phyloP scores from a whole-genome alignment of 2,888 invertebrate species.

The Schrankia costaestrigalis region DNA sequence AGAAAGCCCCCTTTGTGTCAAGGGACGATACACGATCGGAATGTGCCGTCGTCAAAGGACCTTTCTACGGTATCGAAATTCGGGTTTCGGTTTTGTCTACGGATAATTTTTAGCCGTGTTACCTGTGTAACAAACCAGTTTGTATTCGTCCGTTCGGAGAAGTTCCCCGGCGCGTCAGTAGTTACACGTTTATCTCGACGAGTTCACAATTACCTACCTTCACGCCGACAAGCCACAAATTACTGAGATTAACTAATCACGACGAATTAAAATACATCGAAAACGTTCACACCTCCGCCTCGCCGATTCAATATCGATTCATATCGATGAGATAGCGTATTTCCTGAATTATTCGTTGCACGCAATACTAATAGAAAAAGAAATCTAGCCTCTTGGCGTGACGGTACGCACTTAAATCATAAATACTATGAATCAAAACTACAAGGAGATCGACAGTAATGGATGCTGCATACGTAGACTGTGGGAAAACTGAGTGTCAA shows the following conservation, averaged over 20 bases:
- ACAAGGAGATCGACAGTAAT: slow-evolving; percentile 50
- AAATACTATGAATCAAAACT: slow-evolving; percentile 46
- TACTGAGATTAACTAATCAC: slow-evolving; percentile 46
- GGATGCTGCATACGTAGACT: slow-evolving; percentile 42
- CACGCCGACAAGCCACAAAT: slow-evolving; percentile 34
- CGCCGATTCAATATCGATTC: slow-evolving; percentile 30
- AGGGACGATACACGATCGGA: slow-evolving; percentile 54
- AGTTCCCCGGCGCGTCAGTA: slow-evolving; percentile 43
- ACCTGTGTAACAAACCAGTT: slow-evolving; percentile 76
- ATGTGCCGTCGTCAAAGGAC: slow-evolving; percentile 65
- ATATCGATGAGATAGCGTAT: slow-evolving; percentile 47
- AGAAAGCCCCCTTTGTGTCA: slow-evolving; percentile 39
- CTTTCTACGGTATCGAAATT: slow-evolving; percentile 58
- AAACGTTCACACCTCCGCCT: slow-evolving; percentile 48
- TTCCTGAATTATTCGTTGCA: slow-evolving; percentile 43
- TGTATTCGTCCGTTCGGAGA: slow-evolving; percentile 57
- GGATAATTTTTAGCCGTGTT: slow-evolving; percentile 72
- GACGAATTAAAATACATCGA: slow-evolving; percentile 42
- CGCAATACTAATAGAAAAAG: slow-evolving; percentile 45
- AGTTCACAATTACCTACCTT: slow-evolving; percentile 44
- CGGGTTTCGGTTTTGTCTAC: slow-evolving; percentile 64
- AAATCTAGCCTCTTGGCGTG: slow-evolving; percentile 47
- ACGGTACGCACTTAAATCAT: slow-evolving; percentile 49
- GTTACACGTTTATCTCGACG: slow-evolving; percentile 52
- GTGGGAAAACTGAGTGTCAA: slow-evolving; percentile 51